phyloP scores from a whole-genome alignment of 2,113 vertebrate species.

The Paramormyrops kingsleyae region DNA sequence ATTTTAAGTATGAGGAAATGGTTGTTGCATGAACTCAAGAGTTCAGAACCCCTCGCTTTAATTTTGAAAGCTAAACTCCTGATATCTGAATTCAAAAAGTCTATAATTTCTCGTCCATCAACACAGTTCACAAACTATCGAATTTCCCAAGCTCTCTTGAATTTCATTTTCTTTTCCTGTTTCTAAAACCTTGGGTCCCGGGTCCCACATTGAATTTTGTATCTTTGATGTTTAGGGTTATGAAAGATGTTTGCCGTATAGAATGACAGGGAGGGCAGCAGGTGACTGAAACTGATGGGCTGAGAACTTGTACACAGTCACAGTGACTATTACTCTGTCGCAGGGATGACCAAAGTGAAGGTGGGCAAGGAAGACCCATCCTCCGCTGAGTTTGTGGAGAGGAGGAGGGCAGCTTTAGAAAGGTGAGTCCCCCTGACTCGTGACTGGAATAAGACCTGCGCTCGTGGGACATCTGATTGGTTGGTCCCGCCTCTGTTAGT shows the following conservation, averaged over 20 bases:
- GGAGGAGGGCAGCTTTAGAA: constrained; percentile 85
- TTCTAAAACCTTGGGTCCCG: not conserved
- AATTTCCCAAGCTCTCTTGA: not conserved
- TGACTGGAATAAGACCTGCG: not conserved
- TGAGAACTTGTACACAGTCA: not conserved
- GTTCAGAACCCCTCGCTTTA: not conserved
- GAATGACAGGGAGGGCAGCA: not conserved
- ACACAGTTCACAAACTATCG: not conserved
- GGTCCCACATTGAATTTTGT: not conserved
- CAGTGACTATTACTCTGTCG: not conserved
- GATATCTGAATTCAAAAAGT: not conserved
- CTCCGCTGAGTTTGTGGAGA: constrained; percentile 90
- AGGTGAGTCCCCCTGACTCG: constrained; percentile 55
- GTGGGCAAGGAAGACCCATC: constrained; percentile 95
- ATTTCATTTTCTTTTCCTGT: not conserved
- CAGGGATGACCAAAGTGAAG: constrained; percentile 98
- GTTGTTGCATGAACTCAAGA: not conserved
- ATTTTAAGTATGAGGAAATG: not conserved
- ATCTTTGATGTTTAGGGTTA: not conserved
- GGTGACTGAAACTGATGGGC: not conserved
- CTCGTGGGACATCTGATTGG: not conserved
- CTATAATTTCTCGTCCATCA: not conserved
- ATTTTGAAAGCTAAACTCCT: not conserved
- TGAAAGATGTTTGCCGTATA: not conserved
- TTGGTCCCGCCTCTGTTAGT: not conserved